Conservation (phyloP, 2,888 invertebrate species). For the Eupithecia subfuscata region DNA sequence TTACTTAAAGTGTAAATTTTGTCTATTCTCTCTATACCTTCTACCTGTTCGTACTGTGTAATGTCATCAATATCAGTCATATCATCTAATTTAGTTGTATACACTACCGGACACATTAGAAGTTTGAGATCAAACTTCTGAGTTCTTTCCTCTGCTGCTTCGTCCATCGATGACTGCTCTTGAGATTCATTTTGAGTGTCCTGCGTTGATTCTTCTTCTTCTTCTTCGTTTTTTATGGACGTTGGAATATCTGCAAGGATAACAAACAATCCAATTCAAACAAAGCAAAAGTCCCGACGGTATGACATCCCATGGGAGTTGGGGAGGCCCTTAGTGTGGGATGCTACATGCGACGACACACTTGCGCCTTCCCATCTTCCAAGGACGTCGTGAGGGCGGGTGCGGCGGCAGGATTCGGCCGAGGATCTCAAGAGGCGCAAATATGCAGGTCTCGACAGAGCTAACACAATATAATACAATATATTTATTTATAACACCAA, state of each 20-base stretch:
- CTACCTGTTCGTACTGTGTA: slow-evolving; percentile 47
- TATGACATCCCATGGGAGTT: too few species aligned
- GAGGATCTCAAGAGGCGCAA: too few species aligned
- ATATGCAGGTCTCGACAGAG: too few species aligned
- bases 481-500: too few species aligned
- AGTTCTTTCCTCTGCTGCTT: slow-evolving; percentile 35
- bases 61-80: slow-evolving; percentile 60
- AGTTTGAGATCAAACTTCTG: slow-evolving; percentile 69
- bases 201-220: slow-evolving; percentile 12
- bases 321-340: too few species aligned
- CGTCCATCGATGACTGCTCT: neutral
- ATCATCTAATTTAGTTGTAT: slow-evolving; percentile 66
- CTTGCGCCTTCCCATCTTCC: too few species aligned
- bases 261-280: neutral
- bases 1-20: slow-evolving; percentile 62
- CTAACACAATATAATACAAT: too few species aligned
- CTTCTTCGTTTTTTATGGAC: slow-evolving; percentile 3
- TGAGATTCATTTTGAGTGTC: slow-evolving; percentile 10
- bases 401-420: too few species aligned
- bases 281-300: too few species aligned
- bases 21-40: slow-evolving; percentile 55
- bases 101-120: slow-evolving; percentile 66
- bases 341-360: too few species aligned
- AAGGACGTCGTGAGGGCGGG: too few species aligned
- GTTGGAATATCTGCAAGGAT: slow-evolving; percentile 20